Base-by-base conservation (phyloP, 2,797 vertebrate genomes). In the Telmatherina bonti region DNA sequence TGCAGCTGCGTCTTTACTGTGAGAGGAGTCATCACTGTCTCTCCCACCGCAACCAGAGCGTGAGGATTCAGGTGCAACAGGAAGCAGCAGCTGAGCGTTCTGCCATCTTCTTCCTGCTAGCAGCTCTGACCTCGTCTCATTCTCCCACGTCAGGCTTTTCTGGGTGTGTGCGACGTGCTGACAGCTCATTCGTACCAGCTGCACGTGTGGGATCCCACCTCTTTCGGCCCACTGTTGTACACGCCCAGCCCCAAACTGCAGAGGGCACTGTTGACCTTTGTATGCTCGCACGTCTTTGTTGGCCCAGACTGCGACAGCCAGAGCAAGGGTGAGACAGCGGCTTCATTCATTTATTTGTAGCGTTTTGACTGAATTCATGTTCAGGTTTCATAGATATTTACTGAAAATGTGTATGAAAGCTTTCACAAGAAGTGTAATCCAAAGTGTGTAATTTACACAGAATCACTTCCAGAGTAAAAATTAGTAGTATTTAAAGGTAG, bases 131-230 rank as follows among this genome's bases (percentile, higher is more conserved):
- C 0, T 35, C 12, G 2, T 47, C n/a, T 47, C 11, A 0, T 45
- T 35, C 22, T 8, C 33, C 62, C 15, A 0, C 52, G 0, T 18
- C n/a, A 97, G 96, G 95, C 95, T 11, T 97, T 97, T 71, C 78
- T 94, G 76, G 93, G 95, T 2, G 88, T 97, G 18, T 97, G 96
- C 73, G 97, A 97, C 60, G 88, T 96, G 51, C 92, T 98, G 82
- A 92, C 93, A 18, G 95, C 96, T 87, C 93, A 96, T 64, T 95
- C 92, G 72, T 95, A 95, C 88, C 95, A 95, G 91, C 88, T 94
- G 3, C 92, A 92, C 20, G 81, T 88, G 77, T 91, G 93, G 90
- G 92, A 94, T 3, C 85, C 89, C 15, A 69, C 89, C 69, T 76
- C 84, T 53, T 81, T 67, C 0, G 75, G 90, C 15, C 89, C 93